Conservation (phyloP, 2,797 vertebrate species). For the Bufotes viridis region DNA sequence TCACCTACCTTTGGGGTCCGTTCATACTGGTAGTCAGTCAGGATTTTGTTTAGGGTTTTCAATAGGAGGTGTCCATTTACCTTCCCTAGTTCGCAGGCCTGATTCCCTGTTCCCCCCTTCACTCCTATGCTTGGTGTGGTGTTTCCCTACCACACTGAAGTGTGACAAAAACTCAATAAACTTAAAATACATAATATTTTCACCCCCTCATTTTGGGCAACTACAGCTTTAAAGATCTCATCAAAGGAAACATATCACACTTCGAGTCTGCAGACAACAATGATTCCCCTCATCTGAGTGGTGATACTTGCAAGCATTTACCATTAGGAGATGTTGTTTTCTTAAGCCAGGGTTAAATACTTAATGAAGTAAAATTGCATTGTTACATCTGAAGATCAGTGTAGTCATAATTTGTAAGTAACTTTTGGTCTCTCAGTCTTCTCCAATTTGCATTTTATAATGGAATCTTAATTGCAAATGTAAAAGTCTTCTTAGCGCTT, state of each 20-base stretch:
- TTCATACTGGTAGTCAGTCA: no score
- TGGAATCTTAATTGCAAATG: slow-evolving; percentile 53
- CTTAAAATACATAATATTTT: background rate
- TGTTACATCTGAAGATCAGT: slow-evolving; percentile 30
- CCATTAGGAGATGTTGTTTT: slow-evolving; percentile 33
- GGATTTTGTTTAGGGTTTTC: no score
- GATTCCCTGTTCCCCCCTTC: no score
- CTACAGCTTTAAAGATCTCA: background rate
- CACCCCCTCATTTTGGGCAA: background rate
- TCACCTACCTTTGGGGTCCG: no score
- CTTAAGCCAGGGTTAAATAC: slow-evolving; percentile 40
- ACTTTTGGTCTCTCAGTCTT: slow-evolving; percentile 30
- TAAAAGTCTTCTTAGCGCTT: slow-evolving; percentile 35
- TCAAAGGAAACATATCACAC: slow-evolving; percentile 12
- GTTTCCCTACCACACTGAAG: no score
- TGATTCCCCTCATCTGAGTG: background rate
- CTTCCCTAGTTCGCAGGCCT: no score
- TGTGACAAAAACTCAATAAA: no score
- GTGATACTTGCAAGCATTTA: background rate
- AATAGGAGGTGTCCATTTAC: no score
- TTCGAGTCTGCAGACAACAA: background rate
- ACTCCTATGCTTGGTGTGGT: no score
- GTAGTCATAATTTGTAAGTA: slow-evolving; percentile 33
- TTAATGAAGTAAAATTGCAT: slow-evolving; percentile 36
- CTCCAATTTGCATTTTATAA: slow-evolving; percentile 53